Conservation (phyloP, 2,113 vertebrate genomes). For the Sturnus vulgaris region DNA sequence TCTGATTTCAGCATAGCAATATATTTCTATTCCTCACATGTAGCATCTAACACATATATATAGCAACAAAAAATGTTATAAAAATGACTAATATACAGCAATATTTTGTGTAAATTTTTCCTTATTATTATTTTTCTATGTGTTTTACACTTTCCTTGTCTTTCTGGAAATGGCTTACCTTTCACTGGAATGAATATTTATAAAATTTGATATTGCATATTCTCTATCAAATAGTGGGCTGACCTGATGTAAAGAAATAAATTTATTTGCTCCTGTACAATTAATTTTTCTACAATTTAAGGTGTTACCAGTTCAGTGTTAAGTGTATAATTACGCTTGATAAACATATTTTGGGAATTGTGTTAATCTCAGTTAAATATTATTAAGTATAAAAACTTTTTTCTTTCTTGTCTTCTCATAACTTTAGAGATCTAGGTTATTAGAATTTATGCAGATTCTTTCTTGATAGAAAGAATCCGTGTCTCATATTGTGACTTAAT, state of each 20-base stretch:
- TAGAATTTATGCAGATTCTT: background rate
- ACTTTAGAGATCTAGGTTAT: background rate
- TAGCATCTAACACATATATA: background rate
- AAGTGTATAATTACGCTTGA: background rate
- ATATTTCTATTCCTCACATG: background rate
- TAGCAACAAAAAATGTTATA: background rate
- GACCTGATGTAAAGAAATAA: background rate
- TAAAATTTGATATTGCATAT: background rate
- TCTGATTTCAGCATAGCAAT: background rate
- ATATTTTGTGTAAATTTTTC: background rate
- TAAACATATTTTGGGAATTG: background rate
- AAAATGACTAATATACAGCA: background rate
- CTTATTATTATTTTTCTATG: background rate
- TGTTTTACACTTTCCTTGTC: background rate
- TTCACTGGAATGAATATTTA: background rate
- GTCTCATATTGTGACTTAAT: background rate
- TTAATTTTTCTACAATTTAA: background rate
- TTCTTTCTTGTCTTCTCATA: background rate
- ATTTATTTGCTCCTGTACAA: background rate
- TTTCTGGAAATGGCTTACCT: background rate
- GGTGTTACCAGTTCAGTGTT: background rate
- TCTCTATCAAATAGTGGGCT: background rate
- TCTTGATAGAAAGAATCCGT: background rate
- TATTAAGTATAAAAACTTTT: background rate
- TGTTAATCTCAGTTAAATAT: background rate